These are phyloP conservation scores for Bombus terrestris DNA, from an alignment of 1,140 invertebrate species.

Conservation along the genomic window DNA sequence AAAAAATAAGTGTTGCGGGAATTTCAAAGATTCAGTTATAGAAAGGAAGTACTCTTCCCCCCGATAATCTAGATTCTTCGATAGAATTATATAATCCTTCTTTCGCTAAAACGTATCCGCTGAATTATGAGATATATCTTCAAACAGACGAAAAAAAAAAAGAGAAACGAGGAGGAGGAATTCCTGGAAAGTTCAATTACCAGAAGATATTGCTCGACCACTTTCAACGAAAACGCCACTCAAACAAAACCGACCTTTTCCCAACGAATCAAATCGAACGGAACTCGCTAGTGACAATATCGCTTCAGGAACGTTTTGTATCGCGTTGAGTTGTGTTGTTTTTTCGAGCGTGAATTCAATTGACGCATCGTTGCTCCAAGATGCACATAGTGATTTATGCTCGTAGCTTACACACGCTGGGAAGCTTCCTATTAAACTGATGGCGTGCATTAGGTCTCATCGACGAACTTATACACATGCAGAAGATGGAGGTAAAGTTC, in stretches of 20 bases:
- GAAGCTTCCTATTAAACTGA: constrained; percentile 48
- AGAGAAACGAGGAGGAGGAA: background rate
- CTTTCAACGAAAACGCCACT: background rate
- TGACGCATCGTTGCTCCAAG: background rate
- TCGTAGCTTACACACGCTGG: background rate
- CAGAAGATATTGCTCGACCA: background rate
- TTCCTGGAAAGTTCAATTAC: constrained; percentile 7
- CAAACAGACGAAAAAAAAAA: no score
- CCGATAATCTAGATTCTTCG: background rate
- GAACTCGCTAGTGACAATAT: background rate
- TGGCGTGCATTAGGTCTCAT: constrained; percentile 38
- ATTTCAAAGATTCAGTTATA: background rate
- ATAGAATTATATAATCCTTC: constrained; percentile 18
- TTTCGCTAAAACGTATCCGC: background rate
- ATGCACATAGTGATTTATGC: background rate
- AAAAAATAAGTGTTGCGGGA: background rate
- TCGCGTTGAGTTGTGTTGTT: no score
- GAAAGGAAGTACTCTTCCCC: no score
- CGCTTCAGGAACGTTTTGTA: background rate
- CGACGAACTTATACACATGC: constrained; percentile 6
- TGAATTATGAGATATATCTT: background rate
- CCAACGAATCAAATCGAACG: background rate
- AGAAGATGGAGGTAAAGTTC: constrained; percentile 30
- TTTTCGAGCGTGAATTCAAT: background rate
- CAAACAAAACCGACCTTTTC: background rate